A percentile compares a stretch with the other conserved stretches of the same genome.
Conservation (phyloP, 2,888 invertebrate species). For the Papilio demoleus region DNA sequence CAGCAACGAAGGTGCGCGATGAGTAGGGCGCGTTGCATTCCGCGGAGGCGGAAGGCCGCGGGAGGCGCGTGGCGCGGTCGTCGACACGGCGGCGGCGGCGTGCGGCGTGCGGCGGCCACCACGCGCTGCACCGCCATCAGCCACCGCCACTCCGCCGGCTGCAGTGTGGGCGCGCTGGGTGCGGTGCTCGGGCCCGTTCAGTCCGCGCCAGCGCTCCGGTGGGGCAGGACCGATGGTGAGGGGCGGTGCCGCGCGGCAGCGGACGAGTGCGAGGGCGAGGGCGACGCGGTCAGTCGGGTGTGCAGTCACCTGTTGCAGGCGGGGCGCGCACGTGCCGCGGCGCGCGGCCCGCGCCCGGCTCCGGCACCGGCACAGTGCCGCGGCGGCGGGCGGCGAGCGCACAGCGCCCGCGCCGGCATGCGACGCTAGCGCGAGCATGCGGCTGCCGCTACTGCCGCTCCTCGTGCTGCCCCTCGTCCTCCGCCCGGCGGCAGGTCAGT, state of each 20-base stretch:
- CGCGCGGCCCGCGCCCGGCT: slow-evolving; percentile 51
- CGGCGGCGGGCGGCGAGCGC: slow-evolving; percentile 58
- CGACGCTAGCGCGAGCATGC: slow-evolving; percentile 77
- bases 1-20: slow-evolving; percentile 22
- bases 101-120: slow-evolving; percentile 45
- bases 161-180: slow-evolving; percentile 56
- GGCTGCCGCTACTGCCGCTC: slow-evolving; percentile 79
- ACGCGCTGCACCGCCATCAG: slow-evolving; percentile 51
- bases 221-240: slow-evolving; percentile 61
- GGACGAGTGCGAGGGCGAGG: slow-evolving; percentile 19
- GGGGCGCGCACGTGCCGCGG: slow-evolving; percentile 57
- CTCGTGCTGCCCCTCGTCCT: slow-evolving; percentile 80
- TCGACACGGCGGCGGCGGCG: slow-evolving; percentile 51
- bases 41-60: slow-evolving; percentile 51
- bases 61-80: slow-evolving; percentile 48
- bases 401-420: slow-evolving; percentile 74
- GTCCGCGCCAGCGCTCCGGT: slow-evolving; percentile 72
- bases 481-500: slow-evolving; percentile 78
- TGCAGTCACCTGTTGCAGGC: slow-evolving; percentile 53
- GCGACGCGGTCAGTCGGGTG: slow-evolving; percentile 54
- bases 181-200: slow-evolving; percentile 51
- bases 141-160: slow-evolving; percentile 45
- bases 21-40: slow-evolving; percentile 45
- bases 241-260: slow-evolving; percentile 49
- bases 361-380: slow-evolving; percentile 60